Evolutionary conservation across 1,140 invertebrate genomes (phyloP).

Genomic region (Zaprionus ornatus): DNA sequence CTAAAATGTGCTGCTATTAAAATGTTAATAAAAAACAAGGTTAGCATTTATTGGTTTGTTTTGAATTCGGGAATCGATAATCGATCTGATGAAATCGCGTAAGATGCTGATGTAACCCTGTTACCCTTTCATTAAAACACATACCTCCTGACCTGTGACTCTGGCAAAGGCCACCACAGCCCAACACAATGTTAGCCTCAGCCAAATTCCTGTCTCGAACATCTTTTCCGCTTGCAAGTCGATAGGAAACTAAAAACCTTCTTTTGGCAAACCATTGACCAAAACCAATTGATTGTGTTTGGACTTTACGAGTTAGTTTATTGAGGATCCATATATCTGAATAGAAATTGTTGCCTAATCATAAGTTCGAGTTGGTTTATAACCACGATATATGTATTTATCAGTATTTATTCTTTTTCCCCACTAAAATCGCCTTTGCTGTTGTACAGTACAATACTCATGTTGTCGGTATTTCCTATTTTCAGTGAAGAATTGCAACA

Average conservation of each 20-base stretch:
- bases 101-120: background rate
- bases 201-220: background rate
- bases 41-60: no score
- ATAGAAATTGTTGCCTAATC: background rate
- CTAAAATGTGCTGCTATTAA: no score
- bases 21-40: no score
- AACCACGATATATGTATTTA: background rate
- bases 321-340: background rate
- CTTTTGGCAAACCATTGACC: background rate
- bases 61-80: background rate
- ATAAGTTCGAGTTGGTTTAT: background rate
- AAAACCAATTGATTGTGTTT: background rate
- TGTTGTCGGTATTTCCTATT: background rate
- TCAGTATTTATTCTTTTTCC: background rate
- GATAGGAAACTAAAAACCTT: background rate
- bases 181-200: background rate
- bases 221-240: background rate
- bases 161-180: background rate
- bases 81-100: slow-evolving; percentile 47
- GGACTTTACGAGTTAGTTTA: background rate
- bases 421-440: background rate
- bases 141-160: background rate
- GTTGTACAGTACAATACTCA: background rate
- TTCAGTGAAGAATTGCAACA: background rate
- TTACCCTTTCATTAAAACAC: background rate